Percentiles rank a stretch among this genome's conserved stretches.
phyloP scores from a whole-genome alignment of 2,797 vertebrate genomes.

The Gymnodraco acuticeps region DNA sequence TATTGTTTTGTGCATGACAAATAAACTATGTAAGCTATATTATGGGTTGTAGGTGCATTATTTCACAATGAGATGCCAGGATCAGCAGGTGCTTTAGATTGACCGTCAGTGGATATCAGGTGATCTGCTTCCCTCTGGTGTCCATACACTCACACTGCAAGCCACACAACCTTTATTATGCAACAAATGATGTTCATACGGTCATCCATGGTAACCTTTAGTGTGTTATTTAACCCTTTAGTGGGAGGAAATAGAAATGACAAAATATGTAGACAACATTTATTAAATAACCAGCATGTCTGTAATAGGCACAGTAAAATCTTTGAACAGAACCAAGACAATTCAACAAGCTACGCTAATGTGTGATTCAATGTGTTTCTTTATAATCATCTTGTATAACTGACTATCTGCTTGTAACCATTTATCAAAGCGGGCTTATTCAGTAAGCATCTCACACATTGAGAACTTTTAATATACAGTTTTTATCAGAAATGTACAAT shows the following conservation, averaged over 20 bases:
- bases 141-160: slow-evolving; percentile 44
- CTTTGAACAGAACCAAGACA: neutral
- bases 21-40: neutral
- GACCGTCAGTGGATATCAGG: slow-evolving; percentile 17
- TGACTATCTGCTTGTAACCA: neutral
- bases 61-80: slow-evolving; percentile 14
- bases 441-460: slow-evolving; percentile 1
- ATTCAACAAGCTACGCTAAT: neutral
- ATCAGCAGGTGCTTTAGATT: slow-evolving; percentile 31
- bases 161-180: slow-evolving; percentile 34
- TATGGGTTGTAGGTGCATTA: slow-evolving; percentile 8
- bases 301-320: slow-evolving; percentile 21
- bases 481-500: slow-evolving; percentile 25
- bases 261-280: slow-evolving; percentile 26
- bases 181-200: slow-evolving; percentile 33
- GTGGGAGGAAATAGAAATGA: neutral
- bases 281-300: slow-evolving; percentile 56
- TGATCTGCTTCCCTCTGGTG: slow-evolving; percentile 74
- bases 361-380: neutral
- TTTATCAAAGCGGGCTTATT: slow-evolving; percentile 1
- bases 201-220: slow-evolving; percentile 20
- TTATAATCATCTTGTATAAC: neutral
- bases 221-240: slow-evolving; percentile 17
- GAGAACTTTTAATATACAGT: slow-evolving; percentile 30
- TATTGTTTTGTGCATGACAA: neutral